Percentiles rank a stretch among this genome's conserved stretches.
These are phyloP conservation scores for Epinotia nisella DNA, from an alignment of 2,888 invertebrate species.

Conservation along the genomic window DNA sequence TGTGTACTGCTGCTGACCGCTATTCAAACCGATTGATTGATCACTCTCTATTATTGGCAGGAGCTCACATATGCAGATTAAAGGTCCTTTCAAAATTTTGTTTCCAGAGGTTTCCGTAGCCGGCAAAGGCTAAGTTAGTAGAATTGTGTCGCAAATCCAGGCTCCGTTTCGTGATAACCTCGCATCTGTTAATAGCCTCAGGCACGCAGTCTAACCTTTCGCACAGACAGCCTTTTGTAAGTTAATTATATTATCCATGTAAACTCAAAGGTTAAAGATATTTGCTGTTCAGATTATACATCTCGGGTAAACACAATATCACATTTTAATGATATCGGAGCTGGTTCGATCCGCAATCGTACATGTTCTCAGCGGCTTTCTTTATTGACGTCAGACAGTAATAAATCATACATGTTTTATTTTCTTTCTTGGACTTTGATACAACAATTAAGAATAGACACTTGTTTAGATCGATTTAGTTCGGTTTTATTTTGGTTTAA, in stretches of 20 bases:
- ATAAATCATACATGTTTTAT: slow-evolving; percentile 9
- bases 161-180: slow-evolving; percentile 15
- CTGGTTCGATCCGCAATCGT: slow-evolving; percentile 7
- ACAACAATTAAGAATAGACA: not conserved
- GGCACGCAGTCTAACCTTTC: slow-evolving; percentile 39
- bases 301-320: slow-evolving; percentile 22
- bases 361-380: slow-evolving; percentile 5
- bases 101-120: not conserved
- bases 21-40: slow-evolving; percentile 62
- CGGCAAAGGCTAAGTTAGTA: slow-evolving; percentile 24
- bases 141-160: slow-evolving; percentile 21
- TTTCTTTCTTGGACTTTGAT: slow-evolving; percentile 20
- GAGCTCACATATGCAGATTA: slow-evolving; percentile 30
- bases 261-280: slow-evolving; percentile 29
- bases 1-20: slow-evolving; percentile 65
- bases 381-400: slow-evolving; percentile 36
- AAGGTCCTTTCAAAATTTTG: slow-evolving; percentile 15
- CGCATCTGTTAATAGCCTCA: slow-evolving; percentile 27
- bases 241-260: slow-evolving; percentile 32
- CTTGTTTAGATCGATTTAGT: not conserved
- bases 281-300: slow-evolving; percentile 26
- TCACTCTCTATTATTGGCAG: slow-evolving; percentile 61
- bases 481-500: not conserved
- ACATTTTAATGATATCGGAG: slow-evolving; percentile 20
- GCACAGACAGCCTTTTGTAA: slow-evolving; percentile 22